These are phyloP conservation scores for Pachyseris speciosa DNA, from an alignment of 64 coral and sea anemone genomes.

Conservation along the genomic window DNA sequence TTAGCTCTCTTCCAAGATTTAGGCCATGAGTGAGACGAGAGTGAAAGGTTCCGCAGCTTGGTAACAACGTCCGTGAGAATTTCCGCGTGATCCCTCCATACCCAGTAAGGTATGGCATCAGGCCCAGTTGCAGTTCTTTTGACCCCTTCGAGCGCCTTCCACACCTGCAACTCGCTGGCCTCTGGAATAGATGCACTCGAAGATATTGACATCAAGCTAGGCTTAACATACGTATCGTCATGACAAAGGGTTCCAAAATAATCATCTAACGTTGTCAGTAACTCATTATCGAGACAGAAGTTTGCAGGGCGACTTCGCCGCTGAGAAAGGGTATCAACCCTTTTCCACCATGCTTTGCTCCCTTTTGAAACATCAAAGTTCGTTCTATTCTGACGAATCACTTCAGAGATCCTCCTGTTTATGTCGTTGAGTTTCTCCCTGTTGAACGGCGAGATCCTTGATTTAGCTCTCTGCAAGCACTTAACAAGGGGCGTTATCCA, in stretches of 20 bases:
- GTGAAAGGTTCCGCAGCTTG: neutral
- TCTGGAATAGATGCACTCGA: neutral
- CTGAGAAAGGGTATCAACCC: constrained; percentile 18
- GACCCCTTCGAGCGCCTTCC: neutral
- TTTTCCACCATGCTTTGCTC: constrained; percentile 6
- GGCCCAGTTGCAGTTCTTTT: neutral
- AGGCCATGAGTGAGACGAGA: constrained; percentile 25
- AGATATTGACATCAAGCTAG: neutral
- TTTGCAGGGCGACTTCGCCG: neutral
- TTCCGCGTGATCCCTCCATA: too few species aligned
- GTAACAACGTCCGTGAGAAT: too few species aligned
- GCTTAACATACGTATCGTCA: neutral
- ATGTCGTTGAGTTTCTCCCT: too few species aligned
- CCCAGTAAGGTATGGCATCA: too few species aligned
- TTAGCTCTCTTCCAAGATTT: constrained; percentile 24
- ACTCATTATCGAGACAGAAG: neutral
- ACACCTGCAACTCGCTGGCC: neutral
- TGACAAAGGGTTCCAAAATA: neutral
- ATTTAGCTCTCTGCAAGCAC: too few species aligned
- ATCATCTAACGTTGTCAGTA: neutral
- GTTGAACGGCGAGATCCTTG: too few species aligned
- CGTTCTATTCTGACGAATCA: too few species aligned
- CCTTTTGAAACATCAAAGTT: neutral
- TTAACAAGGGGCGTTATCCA: too few species aligned
- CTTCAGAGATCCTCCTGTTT: too few species aligned